Percentiles rank a stretch among this genome's conserved stretches.
Conservation (phyloP, 1,140 invertebrate genomes). For the Lepidurus apus region DNA sequence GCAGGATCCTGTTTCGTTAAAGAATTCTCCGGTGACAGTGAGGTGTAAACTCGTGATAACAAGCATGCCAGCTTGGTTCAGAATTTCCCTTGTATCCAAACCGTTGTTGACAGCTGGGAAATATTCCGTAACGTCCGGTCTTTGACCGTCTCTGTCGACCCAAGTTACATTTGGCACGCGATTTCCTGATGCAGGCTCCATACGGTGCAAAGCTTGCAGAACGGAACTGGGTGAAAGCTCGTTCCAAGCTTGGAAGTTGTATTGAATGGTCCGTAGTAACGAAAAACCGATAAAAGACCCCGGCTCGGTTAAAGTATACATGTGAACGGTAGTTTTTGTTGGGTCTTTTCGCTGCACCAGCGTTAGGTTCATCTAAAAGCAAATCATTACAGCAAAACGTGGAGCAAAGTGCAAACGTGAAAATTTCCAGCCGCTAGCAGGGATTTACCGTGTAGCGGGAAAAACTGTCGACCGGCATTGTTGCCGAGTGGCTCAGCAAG, state of each 20-base stretch:
- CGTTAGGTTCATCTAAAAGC: conserved; percentile 39
- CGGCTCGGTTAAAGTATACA: conserved; percentile 42
- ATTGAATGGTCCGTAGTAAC: conserved; percentile 41
- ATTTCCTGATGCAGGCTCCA: conserved; percentile 42
- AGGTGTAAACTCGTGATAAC: conserved; percentile 47
- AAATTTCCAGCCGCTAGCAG: neutral
- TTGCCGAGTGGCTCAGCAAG: conserved; percentile 53
- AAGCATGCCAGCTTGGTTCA: conserved; percentile 44
- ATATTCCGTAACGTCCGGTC: conserved; percentile 44
- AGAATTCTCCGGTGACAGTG: neutral
- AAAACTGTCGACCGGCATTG: conserved; percentile 53
- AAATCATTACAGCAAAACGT: too few relatives aligned
- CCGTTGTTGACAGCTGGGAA: conserved; percentile 45
- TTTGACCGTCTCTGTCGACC: conserved; percentile 43
- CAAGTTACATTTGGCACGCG: conserved; percentile 35
- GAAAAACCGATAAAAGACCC: conserved; percentile 47
- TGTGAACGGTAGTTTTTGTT: conserved; percentile 44
- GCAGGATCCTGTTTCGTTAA: neutral
- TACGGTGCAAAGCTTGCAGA: conserved; percentile 42
- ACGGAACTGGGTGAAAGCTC: conserved; percentile 45
- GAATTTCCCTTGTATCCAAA: conserved; percentile 45
- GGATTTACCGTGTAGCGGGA: conserved; percentile 47
- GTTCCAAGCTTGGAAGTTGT: conserved; percentile 47
- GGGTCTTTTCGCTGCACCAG: conserved; percentile 48
- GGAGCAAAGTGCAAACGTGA: too few relatives aligned